Percentiles rank a stretch among this genome's conserved stretches.
These are phyloP conservation scores for Drosophila pseudoobscura DNA, from an alignment of 1,140 invertebrate species.

Conservation along the genomic window DNA sequence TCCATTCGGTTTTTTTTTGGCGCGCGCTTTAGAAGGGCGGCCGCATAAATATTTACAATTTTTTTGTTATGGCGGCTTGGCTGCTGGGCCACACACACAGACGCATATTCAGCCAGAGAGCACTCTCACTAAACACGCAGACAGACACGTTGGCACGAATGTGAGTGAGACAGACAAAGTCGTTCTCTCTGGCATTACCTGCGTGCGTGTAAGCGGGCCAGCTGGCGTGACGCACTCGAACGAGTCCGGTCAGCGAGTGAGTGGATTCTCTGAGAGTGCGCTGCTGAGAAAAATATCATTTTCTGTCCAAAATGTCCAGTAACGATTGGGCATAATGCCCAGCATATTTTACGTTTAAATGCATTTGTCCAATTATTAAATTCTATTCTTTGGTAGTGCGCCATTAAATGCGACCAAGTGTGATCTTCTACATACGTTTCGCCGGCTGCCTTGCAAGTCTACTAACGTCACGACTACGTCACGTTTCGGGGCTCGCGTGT, in stretches of 20 bases:
- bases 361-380: slow-evolving; percentile 20
- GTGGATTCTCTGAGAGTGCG: no score
- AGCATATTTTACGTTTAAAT: slow-evolving; percentile 20
- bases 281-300: no score
- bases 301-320: no score
- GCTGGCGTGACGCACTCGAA: slow-evolving; percentile 1
- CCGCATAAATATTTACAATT: slow-evolving; percentile 52
- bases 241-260: slow-evolving; percentile 12
- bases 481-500: slow-evolving; percentile 32
- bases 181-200: slow-evolving; percentile 3
- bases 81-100: slow-evolving; percentile 36
- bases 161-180: slow-evolving; percentile 38
- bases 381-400: slow-evolving; percentile 1
- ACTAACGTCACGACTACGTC: slow-evolving; percentile 15
- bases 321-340: slow-evolving; percentile 34
- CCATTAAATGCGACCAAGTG: slow-evolving; percentile 13
- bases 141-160: slow-evolving; percentile 51
- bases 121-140: slow-evolving; percentile 37
- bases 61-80: slow-evolving; percentile 44
- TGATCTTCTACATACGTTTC: slow-evolving; percentile 3
- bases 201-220: slow-evolving; percentile 25
- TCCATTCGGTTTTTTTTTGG: slow-evolving; percentile 13
- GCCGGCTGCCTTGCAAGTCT: slow-evolving; percentile 1
- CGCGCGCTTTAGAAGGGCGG: slow-evolving; percentile 13
- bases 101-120: slow-evolving; percentile 11